These are phyloP conservation scores for Gasteruption jaculator DNA, from an alignment of 2,888 invertebrate genomes.

Conservation along the genomic window DNA sequence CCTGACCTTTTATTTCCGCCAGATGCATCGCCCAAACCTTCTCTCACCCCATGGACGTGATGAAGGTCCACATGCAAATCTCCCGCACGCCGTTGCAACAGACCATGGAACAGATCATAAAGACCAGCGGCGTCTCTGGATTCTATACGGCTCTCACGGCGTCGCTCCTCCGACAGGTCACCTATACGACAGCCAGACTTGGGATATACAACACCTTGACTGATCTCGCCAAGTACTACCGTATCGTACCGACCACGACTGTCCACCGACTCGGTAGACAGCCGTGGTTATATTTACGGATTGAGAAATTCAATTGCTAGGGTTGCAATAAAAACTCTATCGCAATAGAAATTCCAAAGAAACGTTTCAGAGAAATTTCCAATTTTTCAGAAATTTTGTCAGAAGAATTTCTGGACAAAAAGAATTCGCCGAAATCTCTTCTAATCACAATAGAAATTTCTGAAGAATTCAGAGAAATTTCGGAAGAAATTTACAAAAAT, in stretches of 20 bases:
- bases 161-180: constrained; percentile 60
- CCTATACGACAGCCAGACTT: constrained; percentile 63
- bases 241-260: background rate
- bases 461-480: no score
- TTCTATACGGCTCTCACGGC: constrained; percentile 53
- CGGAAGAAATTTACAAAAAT: no score
- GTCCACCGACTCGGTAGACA: background rate
- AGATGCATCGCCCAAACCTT: constrained; percentile 38
- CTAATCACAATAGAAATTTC: no score
- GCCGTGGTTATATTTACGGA: constrained; percentile 1
- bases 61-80: constrained; percentile 67
- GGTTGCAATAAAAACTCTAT: no score
- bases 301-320: no score
- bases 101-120: constrained; percentile 52
- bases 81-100: constrained; percentile 35
- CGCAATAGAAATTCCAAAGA: no score
- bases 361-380: no score
- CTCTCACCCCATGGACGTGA: constrained; percentile 65
- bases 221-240: constrained; percentile 41
- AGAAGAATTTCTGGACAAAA: no score
- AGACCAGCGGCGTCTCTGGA: constrained; percentile 56
- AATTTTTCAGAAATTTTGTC: no score
- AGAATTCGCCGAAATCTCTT: no score
- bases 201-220: constrained; percentile 62
- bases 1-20: background rate